Evolutionary conservation across 2,888 invertebrate genomes (phyloP).

Genomic region (Pyrochroa serraticornis): DNA sequence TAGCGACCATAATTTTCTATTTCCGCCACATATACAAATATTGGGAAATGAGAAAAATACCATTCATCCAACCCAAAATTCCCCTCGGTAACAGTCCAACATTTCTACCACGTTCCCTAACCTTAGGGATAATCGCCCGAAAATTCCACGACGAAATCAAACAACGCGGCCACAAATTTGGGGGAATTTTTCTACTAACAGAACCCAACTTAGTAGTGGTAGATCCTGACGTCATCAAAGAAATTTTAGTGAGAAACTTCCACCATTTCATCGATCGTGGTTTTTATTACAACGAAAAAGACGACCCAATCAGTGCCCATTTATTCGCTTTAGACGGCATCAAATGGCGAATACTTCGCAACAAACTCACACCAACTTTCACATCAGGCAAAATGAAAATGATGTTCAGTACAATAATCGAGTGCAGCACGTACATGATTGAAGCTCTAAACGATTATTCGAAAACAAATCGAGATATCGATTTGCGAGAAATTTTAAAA

Average conservation of each 20-base stretch:
- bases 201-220: constrained; percentile 39
- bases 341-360: constrained; percentile 58
- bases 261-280: constrained; percentile 43
- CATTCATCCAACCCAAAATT: constrained; percentile 3
- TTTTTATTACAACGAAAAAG: constrained; percentile 35
- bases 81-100: constrained; percentile 10
- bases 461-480: constrained; percentile 17
- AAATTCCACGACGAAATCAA: constrained; percentile 18
- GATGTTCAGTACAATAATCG: constrained; percentile 57
- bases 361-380: constrained; percentile 53
- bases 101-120: background rate
- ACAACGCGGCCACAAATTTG: constrained; percentile 3
- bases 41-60: constrained; percentile 9
- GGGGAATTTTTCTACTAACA: constrained; percentile 10
- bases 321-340: constrained; percentile 42
- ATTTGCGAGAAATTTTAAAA: constrained; percentile 59
- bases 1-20: background rate
- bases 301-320: constrained; percentile 41
- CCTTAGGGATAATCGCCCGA: constrained; percentile 4
- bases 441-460: constrained; percentile 31
- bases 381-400: constrained; percentile 46
- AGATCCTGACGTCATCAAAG: constrained; percentile 42
- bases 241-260: constrained; percentile 46
- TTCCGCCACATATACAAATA: constrained; percentile 1
- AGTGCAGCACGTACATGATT: constrained; percentile 47